Conservation (phyloP, 2,888 invertebrate genomes). For the Stenodema calcarata region DNA sequence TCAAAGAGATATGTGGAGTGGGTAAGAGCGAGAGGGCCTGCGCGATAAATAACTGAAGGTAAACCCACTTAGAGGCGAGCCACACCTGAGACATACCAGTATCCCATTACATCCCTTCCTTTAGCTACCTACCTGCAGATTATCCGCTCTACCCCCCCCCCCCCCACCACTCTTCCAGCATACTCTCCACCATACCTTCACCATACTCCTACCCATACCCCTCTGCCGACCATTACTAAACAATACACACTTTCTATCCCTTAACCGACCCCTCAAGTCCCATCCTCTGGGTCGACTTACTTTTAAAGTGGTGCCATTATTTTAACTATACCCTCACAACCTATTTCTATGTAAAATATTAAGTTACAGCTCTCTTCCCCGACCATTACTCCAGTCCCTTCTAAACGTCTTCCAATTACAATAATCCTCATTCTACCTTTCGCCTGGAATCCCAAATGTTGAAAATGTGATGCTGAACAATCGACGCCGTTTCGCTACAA, state of each 20-base stretch:
- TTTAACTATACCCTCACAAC: constrained; percentile 7
- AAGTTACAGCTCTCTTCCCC: neutral
- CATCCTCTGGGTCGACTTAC: constrained; percentile 21
- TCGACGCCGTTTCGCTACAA: no score
- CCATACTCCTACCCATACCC: neutral
- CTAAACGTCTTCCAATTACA: neutral
- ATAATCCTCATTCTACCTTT: no score
- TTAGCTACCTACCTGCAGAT: constrained; percentile 34
- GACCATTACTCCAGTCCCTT: neutral
- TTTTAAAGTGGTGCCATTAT: constrained; percentile 36
- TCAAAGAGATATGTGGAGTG: neutral
- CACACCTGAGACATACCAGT: constrained; percentile 49
- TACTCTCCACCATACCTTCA: neutral
- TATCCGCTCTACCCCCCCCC: neutral
- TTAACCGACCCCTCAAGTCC: constrained; percentile 17
- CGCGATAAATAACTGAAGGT: constrained; percentile 45
- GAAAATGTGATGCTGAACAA: no score
- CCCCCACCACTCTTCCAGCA: neutral
- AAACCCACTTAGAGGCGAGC: constrained; percentile 47
- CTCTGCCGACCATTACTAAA: constrained; percentile 6
- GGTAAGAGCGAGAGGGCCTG: neutral
- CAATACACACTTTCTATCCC: constrained; percentile 36
- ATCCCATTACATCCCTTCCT: constrained; percentile 44
- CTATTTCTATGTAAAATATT: constrained; percentile 8
- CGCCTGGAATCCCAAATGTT: no score